phyloP scores from a whole-genome alignment of 2,113 vertebrate genomes.

The Channa maculata region DNA sequence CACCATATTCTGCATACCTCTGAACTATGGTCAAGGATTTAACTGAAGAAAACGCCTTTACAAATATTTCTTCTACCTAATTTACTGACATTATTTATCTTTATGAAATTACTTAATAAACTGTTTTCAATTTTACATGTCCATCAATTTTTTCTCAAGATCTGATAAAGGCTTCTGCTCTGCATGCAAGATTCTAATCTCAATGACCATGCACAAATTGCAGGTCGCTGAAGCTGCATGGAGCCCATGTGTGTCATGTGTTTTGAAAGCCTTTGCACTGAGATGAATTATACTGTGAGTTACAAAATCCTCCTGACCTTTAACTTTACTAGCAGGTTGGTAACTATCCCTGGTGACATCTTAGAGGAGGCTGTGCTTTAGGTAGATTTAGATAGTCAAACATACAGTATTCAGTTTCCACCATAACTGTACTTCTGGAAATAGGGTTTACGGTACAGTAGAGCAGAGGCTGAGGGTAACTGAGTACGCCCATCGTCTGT shows the following conservation, averaged over 20 bases:
- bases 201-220: neutral
- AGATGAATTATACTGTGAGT: neutral
- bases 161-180: neutral
- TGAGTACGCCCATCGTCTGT: too few species aligned
- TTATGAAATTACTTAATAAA: too few species aligned
- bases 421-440: neutral
- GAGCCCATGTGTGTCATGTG: neutral
- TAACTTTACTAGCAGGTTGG: neutral
- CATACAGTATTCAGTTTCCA: neutral
- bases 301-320: neutral
- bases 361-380: neutral
- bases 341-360: neutral
- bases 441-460: too few species aligned
- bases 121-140: neutral
- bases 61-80: too few species aligned
- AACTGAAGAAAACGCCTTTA: too few species aligned
- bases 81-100: too few species aligned
- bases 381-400: neutral
- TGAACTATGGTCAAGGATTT: too few species aligned
- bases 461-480: too few species aligned
- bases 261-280: neutral
- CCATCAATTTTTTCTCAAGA: neutral
- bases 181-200: constrained; percentile 6
- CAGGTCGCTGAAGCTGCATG: neutral
- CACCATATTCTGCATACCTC: too few species aligned